Evolutionary conservation across 2,888 invertebrate species (phyloP).

Genomic region (Drosophila subquinaria): DNA sequence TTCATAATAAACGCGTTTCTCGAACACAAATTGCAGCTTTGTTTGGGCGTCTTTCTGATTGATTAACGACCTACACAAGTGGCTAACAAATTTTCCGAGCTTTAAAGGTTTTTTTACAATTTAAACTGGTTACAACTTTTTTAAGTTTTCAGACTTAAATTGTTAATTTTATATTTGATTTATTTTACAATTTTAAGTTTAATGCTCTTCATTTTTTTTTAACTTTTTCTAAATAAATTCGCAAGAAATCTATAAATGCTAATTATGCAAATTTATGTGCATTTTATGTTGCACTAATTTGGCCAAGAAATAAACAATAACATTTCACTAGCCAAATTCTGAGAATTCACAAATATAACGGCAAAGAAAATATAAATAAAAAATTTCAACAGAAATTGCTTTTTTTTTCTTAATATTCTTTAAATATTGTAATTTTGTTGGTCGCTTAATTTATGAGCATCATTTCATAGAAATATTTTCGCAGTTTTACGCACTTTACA

Average conservation of each 20-base stretch:
- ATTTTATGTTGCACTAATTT: slow-evolving; percentile 22
- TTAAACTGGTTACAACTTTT: slow-evolving; percentile 21
- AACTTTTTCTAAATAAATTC: neutral
- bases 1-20: slow-evolving; percentile 40
- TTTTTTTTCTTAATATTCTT: neutral
- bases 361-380: slow-evolving; percentile 1
- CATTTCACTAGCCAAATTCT: slow-evolving; percentile 28
- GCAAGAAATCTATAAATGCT: slow-evolving; percentile 2
- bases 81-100: slow-evolving; percentile 35
- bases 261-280: slow-evolving; percentile 35
- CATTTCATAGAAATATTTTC: slow-evolving; percentile 37
- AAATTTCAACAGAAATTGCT: slow-evolving; percentile 14
- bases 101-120: neutral
- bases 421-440: slow-evolving; percentile 5
- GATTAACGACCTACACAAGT: slow-evolving; percentile 56
- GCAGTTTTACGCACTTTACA: slow-evolving; percentile 61
- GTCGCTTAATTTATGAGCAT: slow-evolving; percentile 40
- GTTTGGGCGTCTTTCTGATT: slow-evolving; percentile 61
- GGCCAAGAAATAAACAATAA: neutral
- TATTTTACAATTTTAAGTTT: neutral
- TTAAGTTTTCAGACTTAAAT: neutral
- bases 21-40: slow-evolving; percentile 22
- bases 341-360: slow-evolving; percentile 47
- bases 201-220: neutral
- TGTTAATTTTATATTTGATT: neutral